phyloP scores from a whole-genome alignment of 2,797 vertebrate species.

The Leptatherina wallacei region DNA sequence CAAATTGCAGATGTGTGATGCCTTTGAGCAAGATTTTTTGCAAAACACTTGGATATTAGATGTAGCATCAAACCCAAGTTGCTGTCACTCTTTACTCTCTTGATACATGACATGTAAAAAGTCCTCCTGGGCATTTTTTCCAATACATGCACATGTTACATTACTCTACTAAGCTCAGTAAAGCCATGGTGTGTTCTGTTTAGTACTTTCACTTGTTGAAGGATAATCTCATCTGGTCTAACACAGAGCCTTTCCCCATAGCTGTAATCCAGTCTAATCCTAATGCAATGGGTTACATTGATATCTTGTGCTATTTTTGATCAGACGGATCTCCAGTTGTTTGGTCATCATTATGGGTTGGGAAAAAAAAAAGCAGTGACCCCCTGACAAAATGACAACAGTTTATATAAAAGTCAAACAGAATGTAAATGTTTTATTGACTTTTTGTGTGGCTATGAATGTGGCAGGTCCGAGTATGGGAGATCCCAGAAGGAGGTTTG shows the following conservation, averaged over 20 bases:
- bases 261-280: constrained; percentile 80
- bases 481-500: constrained; percentile 94
- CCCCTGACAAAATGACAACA: constrained; percentile 2
- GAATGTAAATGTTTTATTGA: background rate
- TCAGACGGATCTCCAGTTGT: constrained; percentile 38
- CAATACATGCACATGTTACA: constrained; percentile 31
- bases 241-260: constrained; percentile 56
- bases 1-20: constrained; percentile 19
- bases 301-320: constrained; percentile 64
- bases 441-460: constrained; percentile 2
- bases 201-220: constrained; percentile 60
- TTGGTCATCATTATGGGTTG: constrained; percentile 1
- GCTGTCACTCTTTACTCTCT: constrained; percentile 24
- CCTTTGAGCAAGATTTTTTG: constrained; percentile 9
- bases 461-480: constrained; percentile 94
- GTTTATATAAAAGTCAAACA: background rate
- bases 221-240: constrained; percentile 68
- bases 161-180: constrained; percentile 8
- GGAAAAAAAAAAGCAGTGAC: background rate
- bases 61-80: constrained; percentile 9
- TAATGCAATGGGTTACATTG: constrained; percentile 57
- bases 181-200: constrained; percentile 21
- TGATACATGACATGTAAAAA: background rate
- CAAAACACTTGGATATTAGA: background rate
- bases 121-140: constrained; percentile 1